Evolutionary conservation across 1,140 invertebrate genomes (phyloP).

Genomic region (Drosophila kepulauana): DNA sequence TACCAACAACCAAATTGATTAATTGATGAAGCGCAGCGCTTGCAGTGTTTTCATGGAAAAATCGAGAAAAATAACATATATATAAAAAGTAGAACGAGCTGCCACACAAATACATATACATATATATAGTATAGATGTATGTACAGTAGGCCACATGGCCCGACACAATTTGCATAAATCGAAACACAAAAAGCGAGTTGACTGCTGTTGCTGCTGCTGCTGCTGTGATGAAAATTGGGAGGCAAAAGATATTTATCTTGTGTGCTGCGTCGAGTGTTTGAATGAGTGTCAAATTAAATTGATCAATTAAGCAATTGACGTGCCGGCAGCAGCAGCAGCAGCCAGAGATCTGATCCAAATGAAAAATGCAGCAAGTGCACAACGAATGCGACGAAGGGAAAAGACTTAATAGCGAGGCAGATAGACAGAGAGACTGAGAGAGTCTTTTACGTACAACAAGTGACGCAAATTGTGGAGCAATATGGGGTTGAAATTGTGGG

Average conservation of each 20-base stretch:
- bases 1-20: slow-evolving; percentile 72
- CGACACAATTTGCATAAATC: slow-evolving; percentile 78
- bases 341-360: slow-evolving; percentile 12
- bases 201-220: background rate
- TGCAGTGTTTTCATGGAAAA: slow-evolving; percentile 67
- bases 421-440: no score
- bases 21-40: slow-evolving; percentile 68
- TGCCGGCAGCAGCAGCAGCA: slow-evolving; percentile 28
- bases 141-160: slow-evolving; percentile 65
- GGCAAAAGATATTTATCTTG: slow-evolving; percentile 80
- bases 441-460: slow-evolving; percentile 58
- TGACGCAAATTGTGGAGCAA: slow-evolving; percentile 68
- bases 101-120: background rate
- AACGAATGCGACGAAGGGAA: slow-evolving; percentile 12
- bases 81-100: slow-evolving; percentile 59
- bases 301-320: slow-evolving; percentile 84
- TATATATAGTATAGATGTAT: slow-evolving; percentile 12
- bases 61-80: slow-evolving; percentile 13
- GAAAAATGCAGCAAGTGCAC: slow-evolving; percentile 57
- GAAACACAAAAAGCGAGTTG: slow-evolving; percentile 72
- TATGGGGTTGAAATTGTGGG: slow-evolving; percentile 18
- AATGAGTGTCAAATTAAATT: slow-evolving; percentile 84
- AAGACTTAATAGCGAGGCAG: background rate
- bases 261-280: slow-evolving; percentile 61
- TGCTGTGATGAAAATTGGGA: slow-evolving; percentile 61